Conservation (phyloP, 2,888 invertebrate species). For the Eupithecia pulchellata region DNA sequence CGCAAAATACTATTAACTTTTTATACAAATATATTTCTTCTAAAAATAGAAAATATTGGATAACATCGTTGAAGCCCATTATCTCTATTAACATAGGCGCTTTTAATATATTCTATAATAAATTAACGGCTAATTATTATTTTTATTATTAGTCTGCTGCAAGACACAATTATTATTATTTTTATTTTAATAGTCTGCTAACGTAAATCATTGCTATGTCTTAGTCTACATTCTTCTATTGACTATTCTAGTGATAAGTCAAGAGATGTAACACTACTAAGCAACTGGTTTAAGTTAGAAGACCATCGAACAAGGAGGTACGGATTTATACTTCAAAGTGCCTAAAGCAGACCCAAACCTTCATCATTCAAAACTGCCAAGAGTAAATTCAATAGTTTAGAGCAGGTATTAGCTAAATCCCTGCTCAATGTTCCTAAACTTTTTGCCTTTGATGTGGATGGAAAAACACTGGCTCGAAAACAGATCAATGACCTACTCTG, state of each 20-base stretch:
- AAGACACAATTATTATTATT: too few relatives aligned
- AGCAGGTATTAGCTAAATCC: neutral
- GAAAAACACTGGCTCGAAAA: conserved; percentile 17
- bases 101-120: neutral
- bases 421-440: conserved; percentile 12
- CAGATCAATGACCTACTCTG: conserved; percentile 28
- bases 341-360: conserved; percentile 5
- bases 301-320: too few relatives aligned
- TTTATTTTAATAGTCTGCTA: too few relatives aligned
- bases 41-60: neutral
- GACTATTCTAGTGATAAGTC: too few relatives aligned
- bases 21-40: neutral
- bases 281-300: too few relatives aligned
- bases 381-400: conserved; percentile 17
- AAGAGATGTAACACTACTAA: too few relatives aligned
- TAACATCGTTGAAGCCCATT: neutral
- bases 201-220: too few relatives aligned
- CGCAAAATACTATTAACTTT: neutral
- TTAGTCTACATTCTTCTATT: too few relatives aligned
- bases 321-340: conserved; percentile 12
- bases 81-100: neutral
- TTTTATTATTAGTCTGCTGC: too few relatives aligned
- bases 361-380: conserved; percentile 22
- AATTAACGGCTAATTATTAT: too few relatives aligned
- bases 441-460: conserved; percentile 16